These are phyloP conservation scores for Orius laevigatus DNA, from an alignment of 1,140 invertebrate genomes.

Conservation along the genomic window DNA sequence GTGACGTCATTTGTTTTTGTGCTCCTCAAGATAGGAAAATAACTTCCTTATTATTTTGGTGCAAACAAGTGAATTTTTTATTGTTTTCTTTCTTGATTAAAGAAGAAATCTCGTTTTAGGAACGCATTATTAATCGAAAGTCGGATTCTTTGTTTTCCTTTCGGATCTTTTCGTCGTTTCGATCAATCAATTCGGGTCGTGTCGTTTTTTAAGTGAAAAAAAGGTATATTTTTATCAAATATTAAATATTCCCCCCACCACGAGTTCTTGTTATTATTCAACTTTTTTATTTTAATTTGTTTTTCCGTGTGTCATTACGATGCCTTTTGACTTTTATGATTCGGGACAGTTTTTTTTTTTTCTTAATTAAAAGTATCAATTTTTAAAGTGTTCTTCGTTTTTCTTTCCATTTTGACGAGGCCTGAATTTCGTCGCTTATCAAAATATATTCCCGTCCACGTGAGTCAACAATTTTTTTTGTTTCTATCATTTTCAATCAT, in stretches of 20 bases:
- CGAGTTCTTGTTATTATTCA: not conserved
- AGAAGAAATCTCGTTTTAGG: not conserved
- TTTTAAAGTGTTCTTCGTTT: too few species aligned
- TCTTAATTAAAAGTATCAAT: too few species aligned
- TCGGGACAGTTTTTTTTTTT: too few species aligned
- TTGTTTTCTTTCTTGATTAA: constrained; percentile 1
- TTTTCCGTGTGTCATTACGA: too few species aligned
- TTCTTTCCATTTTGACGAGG: too few species aligned
- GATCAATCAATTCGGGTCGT: not conserved
- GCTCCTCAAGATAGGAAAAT: constrained; percentile 13
- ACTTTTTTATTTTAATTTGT: too few species aligned
- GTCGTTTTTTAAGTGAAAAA: constrained; percentile 2
- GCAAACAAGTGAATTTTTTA: not conserved
- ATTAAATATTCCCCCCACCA: not conserved
- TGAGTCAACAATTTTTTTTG: too few species aligned
- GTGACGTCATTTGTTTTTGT: constrained; percentile 17
- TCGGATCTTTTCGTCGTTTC: not conserved
- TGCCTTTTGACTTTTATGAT: too few species aligned
- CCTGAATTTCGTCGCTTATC: too few species aligned
- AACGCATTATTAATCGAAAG: not conserved
- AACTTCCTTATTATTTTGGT: constrained; percentile 17
- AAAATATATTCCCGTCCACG: too few species aligned
- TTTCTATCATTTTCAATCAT: too few species aligned
- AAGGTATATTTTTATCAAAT: not conserved
- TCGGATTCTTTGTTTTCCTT: not conserved